Evolutionary conservation across 1,140 invertebrate species (phyloP).

Genomic region (Popillia japonica): DNA sequence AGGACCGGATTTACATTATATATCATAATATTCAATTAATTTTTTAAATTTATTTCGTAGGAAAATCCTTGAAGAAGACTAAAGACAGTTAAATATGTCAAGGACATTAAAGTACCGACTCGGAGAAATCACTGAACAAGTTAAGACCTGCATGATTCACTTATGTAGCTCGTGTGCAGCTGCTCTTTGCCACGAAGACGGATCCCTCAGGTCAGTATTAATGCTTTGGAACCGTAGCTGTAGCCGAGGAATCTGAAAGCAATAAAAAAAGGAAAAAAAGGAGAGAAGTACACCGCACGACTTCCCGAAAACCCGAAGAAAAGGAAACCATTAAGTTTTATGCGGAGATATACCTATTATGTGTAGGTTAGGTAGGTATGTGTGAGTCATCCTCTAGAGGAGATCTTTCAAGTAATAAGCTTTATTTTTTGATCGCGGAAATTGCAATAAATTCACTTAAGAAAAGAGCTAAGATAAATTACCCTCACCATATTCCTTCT

Average conservation of each 20-base stretch:
- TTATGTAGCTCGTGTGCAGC: background rate
- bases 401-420: too few species aligned
- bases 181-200: background rate
- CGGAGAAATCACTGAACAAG: background rate
- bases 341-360: background rate
- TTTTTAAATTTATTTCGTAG: too few species aligned
- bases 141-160: conserved; percentile 1
- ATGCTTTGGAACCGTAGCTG: background rate
- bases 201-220: background rate
- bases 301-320: background rate
- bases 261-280: background rate
- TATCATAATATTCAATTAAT: too few species aligned
- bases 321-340: background rate
- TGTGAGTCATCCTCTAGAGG: background rate
- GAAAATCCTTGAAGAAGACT: too few species aligned
- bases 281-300: background rate
- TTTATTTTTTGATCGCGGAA: too few species aligned
- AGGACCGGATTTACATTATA: too few species aligned
- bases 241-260: background rate
- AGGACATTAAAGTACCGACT: background rate
- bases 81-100: background rate
- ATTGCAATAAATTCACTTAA: too few species aligned
- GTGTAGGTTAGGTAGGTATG: background rate
- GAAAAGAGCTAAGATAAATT: too few species aligned
- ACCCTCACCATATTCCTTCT: too few species aligned